Base-by-base conservation (phyloP, 1,140 invertebrate species). In the Hyles euphorbiae region DNA sequence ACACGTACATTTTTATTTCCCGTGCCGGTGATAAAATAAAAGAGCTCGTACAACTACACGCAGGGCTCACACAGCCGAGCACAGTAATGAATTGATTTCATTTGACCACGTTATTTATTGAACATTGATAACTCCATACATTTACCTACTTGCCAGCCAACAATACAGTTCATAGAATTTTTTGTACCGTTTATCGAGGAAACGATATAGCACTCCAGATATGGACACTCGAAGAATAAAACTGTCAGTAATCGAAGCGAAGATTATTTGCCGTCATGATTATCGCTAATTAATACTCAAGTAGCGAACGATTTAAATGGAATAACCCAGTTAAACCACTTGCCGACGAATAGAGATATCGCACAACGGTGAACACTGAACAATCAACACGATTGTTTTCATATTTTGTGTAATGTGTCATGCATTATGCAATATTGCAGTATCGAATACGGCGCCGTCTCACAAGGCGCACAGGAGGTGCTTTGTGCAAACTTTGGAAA, bases 301-400 rank as follows among this genome's bases (percentile, higher is more conserved):
- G 82, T 81, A 75, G 60, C 56, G 58, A 65, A 61, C 75, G 78
- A 81, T 87, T 75, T 82, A 79, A 78, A 79, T 76, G 72, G 71
- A 81, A 78, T 87, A 87, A 83, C 79, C 84, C 74, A 87, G 79
- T 85, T 83, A 76, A 78, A 74, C 69, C 71, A 78, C 71, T 78
- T 59, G 63, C 63, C 48, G 59, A 48, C 66, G 61, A 72, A 68
- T 63, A 71, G 61, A 76, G 74, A 82, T 76, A 79, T 73, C 73
- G 57, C 57, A 43, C 56, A 63, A 60, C 58, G 68, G 60, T 69
- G 66, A 63, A 60, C 58, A 70, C 58, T 69, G 66, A 77, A 84
- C 76, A 79, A 76, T 68, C 65, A 63, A 54, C 60, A 50, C 70
- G 68, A 80, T 83, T 78, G 78, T 83, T 74, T 75, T 76, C 65